These are phyloP conservation scores for Craniophora ligustri DNA, from an alignment of 2,888 invertebrate species.

Conservation along the genomic window DNA sequence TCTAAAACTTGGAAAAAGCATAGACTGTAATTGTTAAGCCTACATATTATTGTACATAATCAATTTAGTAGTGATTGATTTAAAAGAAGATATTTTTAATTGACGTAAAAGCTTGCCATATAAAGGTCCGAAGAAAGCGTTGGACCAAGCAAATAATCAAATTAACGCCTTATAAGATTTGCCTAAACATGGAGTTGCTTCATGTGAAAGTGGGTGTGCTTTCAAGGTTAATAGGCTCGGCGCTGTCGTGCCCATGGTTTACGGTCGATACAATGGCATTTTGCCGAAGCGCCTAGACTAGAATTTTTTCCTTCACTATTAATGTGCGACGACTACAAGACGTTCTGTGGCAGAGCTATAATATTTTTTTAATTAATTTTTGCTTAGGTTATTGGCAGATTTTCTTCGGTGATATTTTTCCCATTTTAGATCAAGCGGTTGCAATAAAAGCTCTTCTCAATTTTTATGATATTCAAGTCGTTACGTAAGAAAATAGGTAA, in stretches of 20 bases:
- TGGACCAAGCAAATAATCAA: constrained; percentile 33
- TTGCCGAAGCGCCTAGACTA: constrained; percentile 37
- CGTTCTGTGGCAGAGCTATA: not conserved
- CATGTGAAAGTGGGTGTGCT: constrained; percentile 71
- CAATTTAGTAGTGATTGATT: too few relatives aligned
- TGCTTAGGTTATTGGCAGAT: too few relatives aligned
- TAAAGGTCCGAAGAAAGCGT: constrained; percentile 17
- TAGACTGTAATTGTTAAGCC: too few relatives aligned
- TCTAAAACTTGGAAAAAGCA: too few relatives aligned
- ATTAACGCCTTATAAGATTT: constrained; percentile 17
- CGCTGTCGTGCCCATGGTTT: constrained; percentile 47
- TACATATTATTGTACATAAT: too few relatives aligned
- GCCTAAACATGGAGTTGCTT: constrained; percentile 50
- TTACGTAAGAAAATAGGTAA: too few relatives aligned
- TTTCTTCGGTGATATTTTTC: too few relatives aligned
- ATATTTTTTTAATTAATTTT: not conserved
- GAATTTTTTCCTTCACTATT: constrained; percentile 21
- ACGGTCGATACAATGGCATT: constrained; percentile 68
- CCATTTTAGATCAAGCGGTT: too few relatives aligned
- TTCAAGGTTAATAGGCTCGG: constrained; percentile 71
- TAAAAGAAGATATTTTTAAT: too few relatives aligned
- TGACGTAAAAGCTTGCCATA: not conserved
- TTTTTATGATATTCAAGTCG: too few relatives aligned
- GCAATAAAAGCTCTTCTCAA: not conserved
- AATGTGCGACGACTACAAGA: constrained; percentile 18